Percentiles rank a stretch among this genome's conserved stretches.
These are phyloP conservation scores for Macrosoma leucophasiata DNA, from an alignment of 2,888 invertebrate species.

Conservation along the genomic window DNA sequence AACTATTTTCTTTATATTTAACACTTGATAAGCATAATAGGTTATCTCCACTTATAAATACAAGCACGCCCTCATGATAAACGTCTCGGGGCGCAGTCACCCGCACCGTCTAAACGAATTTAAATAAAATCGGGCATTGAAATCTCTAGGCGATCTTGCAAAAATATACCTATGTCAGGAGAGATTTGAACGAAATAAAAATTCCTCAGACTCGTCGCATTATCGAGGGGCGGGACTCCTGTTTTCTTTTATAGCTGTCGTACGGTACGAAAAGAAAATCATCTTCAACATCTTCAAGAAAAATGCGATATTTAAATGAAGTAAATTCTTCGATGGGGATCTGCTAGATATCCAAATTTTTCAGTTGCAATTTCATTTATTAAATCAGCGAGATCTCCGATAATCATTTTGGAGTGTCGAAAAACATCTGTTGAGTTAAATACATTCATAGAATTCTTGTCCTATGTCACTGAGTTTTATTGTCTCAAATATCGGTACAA, in stretches of 20 bases:
- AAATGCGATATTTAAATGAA: slow-evolving; percentile 76
- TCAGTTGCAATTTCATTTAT: slow-evolving; percentile 61
- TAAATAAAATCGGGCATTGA: slow-evolving; percentile 74
- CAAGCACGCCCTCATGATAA: slow-evolving; percentile 68
- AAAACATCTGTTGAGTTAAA: slow-evolving; percentile 37
- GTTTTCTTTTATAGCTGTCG: slow-evolving; percentile 76
- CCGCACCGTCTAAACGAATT: slow-evolving; percentile 69
- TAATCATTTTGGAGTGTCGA: slow-evolving; percentile 35
- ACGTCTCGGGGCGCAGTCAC: slow-evolving; percentile 63
- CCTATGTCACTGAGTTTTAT: too few species aligned
- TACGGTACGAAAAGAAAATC: too few species aligned
- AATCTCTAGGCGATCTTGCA: slow-evolving; percentile 69
- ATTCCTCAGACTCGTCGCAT: slow-evolving; percentile 72
- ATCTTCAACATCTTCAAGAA: slow-evolving; percentile 76
- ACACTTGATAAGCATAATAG: too few species aligned
- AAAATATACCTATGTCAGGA: slow-evolving; percentile 74
- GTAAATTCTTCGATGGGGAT: slow-evolving; percentile 65
- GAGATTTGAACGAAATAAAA: slow-evolving; percentile 74
- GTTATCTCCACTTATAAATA: slow-evolving; percentile 65
- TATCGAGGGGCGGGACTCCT: slow-evolving; percentile 69
- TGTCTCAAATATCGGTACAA: too few species aligned
- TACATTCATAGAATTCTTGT: too few species aligned
- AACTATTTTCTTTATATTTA: too few species aligned
- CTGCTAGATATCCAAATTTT: slow-evolving; percentile 58
- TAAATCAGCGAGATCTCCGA: slow-evolving; percentile 45